Evolutionary conservation across 2,113 vertebrate genomes (phyloP).

Genomic region (Petroica traversi): DNA sequence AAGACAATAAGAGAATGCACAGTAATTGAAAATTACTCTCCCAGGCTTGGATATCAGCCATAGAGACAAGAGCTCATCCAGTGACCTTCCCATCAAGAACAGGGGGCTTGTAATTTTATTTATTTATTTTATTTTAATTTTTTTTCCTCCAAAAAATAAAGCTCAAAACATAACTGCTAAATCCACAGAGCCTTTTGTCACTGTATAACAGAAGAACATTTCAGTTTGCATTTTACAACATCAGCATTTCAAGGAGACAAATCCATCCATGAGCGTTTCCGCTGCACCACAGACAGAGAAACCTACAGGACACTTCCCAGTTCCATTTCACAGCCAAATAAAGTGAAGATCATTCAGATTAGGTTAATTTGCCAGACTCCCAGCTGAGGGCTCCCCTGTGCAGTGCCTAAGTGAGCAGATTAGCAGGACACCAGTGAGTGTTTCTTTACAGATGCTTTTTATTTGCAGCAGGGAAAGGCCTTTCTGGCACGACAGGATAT

Average conservation of each 20-base stretch:
- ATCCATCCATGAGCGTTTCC: not conserved
- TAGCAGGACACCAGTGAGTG: not conserved
- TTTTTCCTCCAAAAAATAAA: not conserved
- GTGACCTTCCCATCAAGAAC: not conserved
- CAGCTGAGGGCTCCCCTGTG: not conserved
- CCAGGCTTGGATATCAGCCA: not conserved
- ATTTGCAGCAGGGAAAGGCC: not conserved
- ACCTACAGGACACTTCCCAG: not conserved
- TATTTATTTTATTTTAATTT: too few relatives aligned
- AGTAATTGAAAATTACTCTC: not conserved
- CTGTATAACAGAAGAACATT: not conserved
- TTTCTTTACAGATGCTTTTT: not conserved
- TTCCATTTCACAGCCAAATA: not conserved
- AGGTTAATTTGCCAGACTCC: not conserved
- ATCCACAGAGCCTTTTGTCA: not conserved
- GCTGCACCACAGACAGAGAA: not conserved
- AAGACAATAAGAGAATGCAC: not conserved
- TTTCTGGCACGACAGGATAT: fast-evolving
- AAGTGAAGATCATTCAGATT: not conserved
- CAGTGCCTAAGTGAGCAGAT: not conserved
- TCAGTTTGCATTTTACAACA: not conserved
- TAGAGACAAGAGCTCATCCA: not conserved
- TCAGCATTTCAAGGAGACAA: not conserved
- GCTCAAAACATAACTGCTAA: not conserved
- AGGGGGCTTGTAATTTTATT: not conserved